Base-by-base conservation (phyloP, 1,140 invertebrate species). In the Phymorhynchus buccinoides region DNA sequence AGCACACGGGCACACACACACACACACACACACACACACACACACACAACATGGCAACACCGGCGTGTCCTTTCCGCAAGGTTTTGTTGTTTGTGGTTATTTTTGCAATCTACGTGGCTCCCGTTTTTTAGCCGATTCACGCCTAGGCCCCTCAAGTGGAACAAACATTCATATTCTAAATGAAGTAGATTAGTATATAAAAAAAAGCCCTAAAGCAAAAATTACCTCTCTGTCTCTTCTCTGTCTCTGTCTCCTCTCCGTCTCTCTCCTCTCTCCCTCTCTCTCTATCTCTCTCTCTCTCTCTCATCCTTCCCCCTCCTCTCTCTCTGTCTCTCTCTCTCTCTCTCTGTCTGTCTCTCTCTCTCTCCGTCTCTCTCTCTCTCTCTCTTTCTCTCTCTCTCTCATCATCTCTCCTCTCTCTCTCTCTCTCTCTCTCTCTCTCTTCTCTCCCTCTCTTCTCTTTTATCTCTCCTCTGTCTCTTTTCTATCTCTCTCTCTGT, bases 191-290 rank as follows among this genome's bases (percentile, higher is more conserved):
- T n/a, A n/a, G n/a, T n/a, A n/a, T n/a, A n/a, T n/a, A n/a, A n/a
- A n/a, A n/a, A n/a, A n/a, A 73, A 12, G n/a, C 9, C 68, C 0
- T 52, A 73, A n/a, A 30, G 9, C 12, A 16, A 37, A 9, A 73
- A 73, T 73, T 73, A 12, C n/a, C 56, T 62, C 56, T 62, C 68
- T 73, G 68, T n/a, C n/a, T n/a, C n/a, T n/a, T n/a, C 12, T 52
- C 2, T 52, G 12, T 52, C 48, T 52, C 48, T 52, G 12, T 52
- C 48, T 52, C 48, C 22, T 18, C 22, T 18, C 22, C 48, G 12
- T 18, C 22, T 18, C n/a, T 27, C 27, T 27, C n/a, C 35, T 71
- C 68, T 3, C 68, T 73, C 68, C n/a, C 68, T 73, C 35, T 73
- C 68, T 73, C 68, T 37, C 68, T 27, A n/a, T n/a, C 12, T 52